Evolutionary conservation across 2,888 invertebrate species (phyloP).

Genomic region (Druceiella hillmani): DNA sequence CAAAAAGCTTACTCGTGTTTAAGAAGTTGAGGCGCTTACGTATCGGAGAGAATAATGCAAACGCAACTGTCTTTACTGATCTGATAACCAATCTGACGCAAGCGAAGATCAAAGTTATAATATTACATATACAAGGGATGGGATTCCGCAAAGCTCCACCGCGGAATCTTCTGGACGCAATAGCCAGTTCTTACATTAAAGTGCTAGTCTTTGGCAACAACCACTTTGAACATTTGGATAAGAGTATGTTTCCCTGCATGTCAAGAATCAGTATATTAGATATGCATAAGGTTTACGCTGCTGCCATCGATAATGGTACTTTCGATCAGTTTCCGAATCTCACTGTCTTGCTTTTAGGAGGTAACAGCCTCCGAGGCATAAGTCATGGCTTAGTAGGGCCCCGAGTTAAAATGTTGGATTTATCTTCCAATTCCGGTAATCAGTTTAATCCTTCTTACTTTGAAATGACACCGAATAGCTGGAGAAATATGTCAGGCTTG

Average conservation of each 20-base stretch:
- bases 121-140: slow-evolving; percentile 47
- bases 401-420: slow-evolving; percentile 44
- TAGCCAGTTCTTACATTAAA: slow-evolving; percentile 47
- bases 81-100: slow-evolving; percentile 36
- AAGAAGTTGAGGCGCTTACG: slow-evolving; percentile 39
- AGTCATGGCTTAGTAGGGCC: slow-evolving; percentile 45
- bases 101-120: slow-evolving; percentile 37
- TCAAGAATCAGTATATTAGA: slow-evolving; percentile 49
- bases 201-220: slow-evolving; percentile 46
- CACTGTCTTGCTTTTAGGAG: slow-evolving; percentile 43
- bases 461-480: slow-evolving; percentile 45
- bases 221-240: slow-evolving; percentile 49
- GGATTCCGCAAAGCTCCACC: slow-evolving; percentile 51
- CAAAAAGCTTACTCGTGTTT: slow-evolving; percentile 44
- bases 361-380: slow-evolving; percentile 50
- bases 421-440: slow-evolving; percentile 47
- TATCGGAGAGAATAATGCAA: slow-evolving; percentile 51
- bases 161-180: slow-evolving; percentile 38
- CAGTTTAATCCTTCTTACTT: slow-evolving; percentile 41
- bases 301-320: slow-evolving; percentile 41
- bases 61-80: slow-evolving; percentile 36
- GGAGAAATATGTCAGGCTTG: slow-evolving; percentile 43
- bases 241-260: slow-evolving; percentile 52
- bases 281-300: slow-evolving; percentile 46
- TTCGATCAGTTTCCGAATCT: slow-evolving; percentile 50